Base-by-base conservation (phyloP, 92 coral and sea anemone species). In the Hydrozoanthus gracilis region DNA sequence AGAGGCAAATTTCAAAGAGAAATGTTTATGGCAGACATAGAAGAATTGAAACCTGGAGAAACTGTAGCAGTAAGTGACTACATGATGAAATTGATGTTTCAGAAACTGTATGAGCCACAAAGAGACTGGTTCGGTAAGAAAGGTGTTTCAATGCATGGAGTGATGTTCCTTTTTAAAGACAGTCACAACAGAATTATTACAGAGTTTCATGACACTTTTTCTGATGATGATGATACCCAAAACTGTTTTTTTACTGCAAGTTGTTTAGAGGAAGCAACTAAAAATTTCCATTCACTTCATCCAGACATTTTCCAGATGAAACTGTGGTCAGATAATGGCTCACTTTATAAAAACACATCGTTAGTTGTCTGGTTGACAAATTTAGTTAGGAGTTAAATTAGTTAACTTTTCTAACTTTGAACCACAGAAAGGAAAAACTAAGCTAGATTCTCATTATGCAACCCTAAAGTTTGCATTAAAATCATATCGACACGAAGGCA, bases 1-100 rank as follows among this genome's bases (percentile, higher is more conserved):
- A 87, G 94, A 78, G 91, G 94, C 46, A 91, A 91, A 84, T 62
- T 78, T 47, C 88, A 82, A 45, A 82, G 92, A n/a, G 67, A 56
- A 46, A 73, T 65, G 14, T 91, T 83, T 66, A 69, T 87, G 71
- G 69, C 69, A 78, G 91, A 90, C 9, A 83, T 88, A 11, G 76
- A 82, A 12, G 52, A 73, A 13, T 72, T 91, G 14, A 7, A 51
- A 84, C 27, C 73, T 85, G 82, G 74, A 73, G 82, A 85, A 85
- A 45, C 44, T 85, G 51, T 65, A 73, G 11, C 73, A 73, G n/a
- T n/a, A n/a, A n/a, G n/a, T n/a, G n/a, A n/a, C n/a, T n/a, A n/a
- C n/a, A n/a, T n/a, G n/a, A n/a, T n/a, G n/a, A n/a, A n/a, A n/a
- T n/a, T n/a, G n/a, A n/a, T n/a, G n/a, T n/a, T n/a, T n/a, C n/a